Evolutionary conservation across 2,888 invertebrate genomes (phyloP), one percentile per base, ranked within the genome.

Genomic region (Tridacna gigas): DNA sequence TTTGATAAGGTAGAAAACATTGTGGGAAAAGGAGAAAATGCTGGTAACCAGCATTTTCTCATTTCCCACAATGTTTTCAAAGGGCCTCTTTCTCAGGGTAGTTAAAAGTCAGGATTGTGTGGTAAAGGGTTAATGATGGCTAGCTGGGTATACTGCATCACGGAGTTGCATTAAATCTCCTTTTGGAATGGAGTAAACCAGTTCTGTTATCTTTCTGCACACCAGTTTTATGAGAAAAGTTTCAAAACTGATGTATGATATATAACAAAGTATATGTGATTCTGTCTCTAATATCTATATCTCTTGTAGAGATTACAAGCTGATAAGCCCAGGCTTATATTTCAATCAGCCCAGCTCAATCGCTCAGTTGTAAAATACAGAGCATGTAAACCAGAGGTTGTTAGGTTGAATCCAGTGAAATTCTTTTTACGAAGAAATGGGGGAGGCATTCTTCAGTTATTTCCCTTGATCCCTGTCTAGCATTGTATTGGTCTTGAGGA

Each of bases 161-260:
- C 2, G 9, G 56, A 56, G 4, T 5, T 9, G 2, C 18, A 56
- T 20, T 20, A 56, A 18, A 18, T 9, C 20, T 9, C 18, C 20
- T 18, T 56, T 56, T 56, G 18, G 2, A 56, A 56, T 11, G 63
- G n/a, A 63, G 25, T n/a, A 25, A 12, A 63, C 22, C n/a, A n/a
- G n/a, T 63, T 13, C 3, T 13, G 9, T 22, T 63, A n/a, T 63
- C 63, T 22, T 20, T 13, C 63, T 63, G n/a, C 63, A 37, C 67
- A 67, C 67, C 28, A 67, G 26, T 28, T 67, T 67, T 28, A 28
- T 26, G 28, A 37, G 28, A 67, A 67, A 13, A 28, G 20, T 37
- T 67, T 28, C 37, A 26, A 67, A 67, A 63, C 37, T 67, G n/a
- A 13, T 67, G 67, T 28, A 37, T 28, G 67, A 67, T 67, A 11